These are phyloP conservation scores for Notocelia uddmanniana DNA, from an alignment of 2,888 invertebrate species.

Conservation along the genomic window DNA sequence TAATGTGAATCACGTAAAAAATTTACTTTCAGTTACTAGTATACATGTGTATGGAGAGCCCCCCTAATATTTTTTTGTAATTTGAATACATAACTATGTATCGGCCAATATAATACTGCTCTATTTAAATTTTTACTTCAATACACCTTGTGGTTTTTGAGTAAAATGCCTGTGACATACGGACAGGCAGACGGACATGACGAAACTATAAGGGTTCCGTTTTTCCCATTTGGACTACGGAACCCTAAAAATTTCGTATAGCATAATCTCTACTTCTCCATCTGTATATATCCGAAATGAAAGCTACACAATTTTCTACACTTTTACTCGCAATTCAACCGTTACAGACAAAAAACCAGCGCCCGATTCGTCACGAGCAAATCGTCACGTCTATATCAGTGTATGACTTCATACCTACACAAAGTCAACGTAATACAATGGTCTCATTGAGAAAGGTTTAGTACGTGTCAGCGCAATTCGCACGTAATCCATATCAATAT, in stretches of 20 bases:
- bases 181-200: too few species aligned
- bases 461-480: conserved; percentile 16
- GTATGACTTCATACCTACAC: conserved; percentile 25
- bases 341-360: conserved; percentile 11
- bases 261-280: not conserved
- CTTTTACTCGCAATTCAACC: conserved; percentile 36
- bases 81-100: too few species aligned
- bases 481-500: conserved; percentile 12
- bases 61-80: too few species aligned
- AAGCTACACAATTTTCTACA: conserved; percentile 42
- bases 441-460: conserved; percentile 23
- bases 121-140: too few species aligned
- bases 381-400: conserved; percentile 25
- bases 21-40: too few species aligned
- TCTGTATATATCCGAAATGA: conserved; percentile 14
- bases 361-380: conserved; percentile 26
- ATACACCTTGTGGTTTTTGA: too few species aligned
- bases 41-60: too few species aligned
- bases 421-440: conserved; percentile 2
- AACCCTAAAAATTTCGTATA: too few species aligned
- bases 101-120: too few species aligned
- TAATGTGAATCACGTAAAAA: too few species aligned
- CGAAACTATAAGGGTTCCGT: too few species aligned
- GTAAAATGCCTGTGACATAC: too few species aligned
- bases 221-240: not conserved